Evolutionary conservation across 1,140 invertebrate genomes (phyloP), one percentile per base, ranked within the genome.

Genomic region (Zaprionus vittiger): DNA sequence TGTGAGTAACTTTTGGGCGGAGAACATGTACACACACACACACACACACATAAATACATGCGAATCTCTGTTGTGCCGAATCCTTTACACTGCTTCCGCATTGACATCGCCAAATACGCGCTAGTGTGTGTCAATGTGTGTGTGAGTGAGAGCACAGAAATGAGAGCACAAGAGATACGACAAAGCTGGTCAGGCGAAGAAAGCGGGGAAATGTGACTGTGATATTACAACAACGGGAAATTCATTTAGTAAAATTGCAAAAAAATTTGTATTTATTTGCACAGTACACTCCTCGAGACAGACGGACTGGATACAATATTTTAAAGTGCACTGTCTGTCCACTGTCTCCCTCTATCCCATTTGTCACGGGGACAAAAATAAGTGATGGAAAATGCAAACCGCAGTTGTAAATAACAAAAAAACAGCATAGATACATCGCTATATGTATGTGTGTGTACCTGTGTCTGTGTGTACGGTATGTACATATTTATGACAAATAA

Each of bases 1-100:
- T 57, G 54, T 41, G 64, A 20, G 54, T 52, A 37, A 24, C 17
- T 55, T 57, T 69, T 67, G 81, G 78, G 81, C 61, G 75, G 70
- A 64, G 71, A 60, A 74, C 49, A 20, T 44, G 44, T 67, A 62
- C 17, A 63, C 28, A 37, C 31, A 70, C 22, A 52, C 49, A 20
- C 20, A 20, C 20, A 22, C 20, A 22, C 55, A 55, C 20, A 38
- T 38, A 22, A 17, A 66, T 34, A 37, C 12, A 52, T 14, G 20
- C 11, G 12, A 52, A 52, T 52, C 47, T 52, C 47, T 52, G 47
- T 52, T 52, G 20, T 52, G 47, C 20, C 22, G 47, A 52, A 52
- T 52, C 47, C 47, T 52, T 52, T 52, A 20, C 47, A 2, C 47
- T 52, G 47, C 47, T 52, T 52, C 47, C 47, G 47, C 47, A 52